phyloP scores from a whole-genome alignment of 2,888 invertebrate species.

The Drosophila falleni region DNA sequence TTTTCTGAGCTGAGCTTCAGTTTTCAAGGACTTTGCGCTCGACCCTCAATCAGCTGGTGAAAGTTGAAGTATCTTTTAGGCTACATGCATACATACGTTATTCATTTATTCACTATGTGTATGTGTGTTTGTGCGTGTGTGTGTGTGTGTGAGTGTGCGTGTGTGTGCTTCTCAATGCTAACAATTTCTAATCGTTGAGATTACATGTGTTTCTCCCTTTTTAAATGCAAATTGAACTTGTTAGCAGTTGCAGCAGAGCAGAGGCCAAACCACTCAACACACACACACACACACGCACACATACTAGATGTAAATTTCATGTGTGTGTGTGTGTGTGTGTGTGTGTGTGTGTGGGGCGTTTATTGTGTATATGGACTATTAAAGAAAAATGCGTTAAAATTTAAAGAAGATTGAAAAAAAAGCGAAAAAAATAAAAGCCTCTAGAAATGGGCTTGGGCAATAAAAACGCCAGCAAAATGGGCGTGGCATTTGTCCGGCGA shows the following conservation, averaged over 20 bases:
- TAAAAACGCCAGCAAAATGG: constrained; percentile 29
- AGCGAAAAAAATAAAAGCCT: constrained; percentile 15
- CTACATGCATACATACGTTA: constrained; percentile 36
- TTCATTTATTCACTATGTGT: constrained; percentile 50
- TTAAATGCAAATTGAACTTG: constrained; percentile 80
- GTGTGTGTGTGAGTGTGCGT: constrained; percentile 25
- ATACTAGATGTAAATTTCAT: not conserved
- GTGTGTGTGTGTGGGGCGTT: not conserved
- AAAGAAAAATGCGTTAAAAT: constrained; percentile 45
- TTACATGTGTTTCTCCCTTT: constrained; percentile 77
- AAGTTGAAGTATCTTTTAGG: constrained; percentile 32
- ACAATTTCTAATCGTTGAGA: constrained; percentile 80
- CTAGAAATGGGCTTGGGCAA: constrained; percentile 34
- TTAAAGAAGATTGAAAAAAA: constrained; percentile 15
- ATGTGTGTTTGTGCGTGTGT: not conserved
- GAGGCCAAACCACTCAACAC: constrained; percentile 59
- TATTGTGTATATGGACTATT: constrained; percentile 26
- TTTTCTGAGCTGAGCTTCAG: not conserved
- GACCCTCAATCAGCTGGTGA: constrained; percentile 40
- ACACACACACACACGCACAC: constrained; percentile 20
- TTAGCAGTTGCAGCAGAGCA: constrained; percentile 61
- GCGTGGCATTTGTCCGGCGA: constrained; percentile 44
- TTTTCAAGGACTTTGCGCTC: constrained; percentile 32
- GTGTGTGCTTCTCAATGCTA: constrained; percentile 51
- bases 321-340: not conserved